These are phyloP conservation scores for Ryuthela nishihirai DNA, from an alignment of 2,888 invertebrate genomes.

Conservation along the genomic window DNA sequence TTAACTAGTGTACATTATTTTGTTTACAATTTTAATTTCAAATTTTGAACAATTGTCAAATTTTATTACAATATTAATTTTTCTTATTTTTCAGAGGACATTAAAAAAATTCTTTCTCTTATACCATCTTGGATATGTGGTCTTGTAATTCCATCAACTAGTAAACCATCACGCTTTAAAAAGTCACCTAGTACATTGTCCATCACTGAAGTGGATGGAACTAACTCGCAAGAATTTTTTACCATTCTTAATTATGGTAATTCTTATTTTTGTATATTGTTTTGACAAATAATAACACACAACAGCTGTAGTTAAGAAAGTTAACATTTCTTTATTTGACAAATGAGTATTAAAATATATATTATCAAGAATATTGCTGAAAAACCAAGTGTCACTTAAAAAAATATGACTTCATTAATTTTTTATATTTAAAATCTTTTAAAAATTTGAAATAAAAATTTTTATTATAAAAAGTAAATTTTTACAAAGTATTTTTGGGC, in stretches of 20 bases:
- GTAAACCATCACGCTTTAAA: constrained; percentile 12
- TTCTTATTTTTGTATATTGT: too few relatives aligned
- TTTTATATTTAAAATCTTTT: background rate
- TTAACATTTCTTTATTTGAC: too few relatives aligned
- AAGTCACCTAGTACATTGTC: constrained; percentile 26
- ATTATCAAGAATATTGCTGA: too few relatives aligned
- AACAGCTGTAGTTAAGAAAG: too few relatives aligned
- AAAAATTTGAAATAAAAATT: too few relatives aligned
- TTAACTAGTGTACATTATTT: too few relatives aligned
- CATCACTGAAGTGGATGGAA: constrained; percentile 31
- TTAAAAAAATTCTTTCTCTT: constrained; percentile 9
- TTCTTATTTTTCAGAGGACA: constrained; percentile 14
- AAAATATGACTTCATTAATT: background rate
- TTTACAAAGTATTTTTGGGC: too few relatives aligned
- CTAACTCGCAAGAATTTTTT: constrained; percentile 25
- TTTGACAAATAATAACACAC: too few relatives aligned
- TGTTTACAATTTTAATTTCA: too few relatives aligned
- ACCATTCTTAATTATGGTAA: constrained; percentile 26
- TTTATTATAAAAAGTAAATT: too few relatives aligned
- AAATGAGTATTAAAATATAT: too few relatives aligned
- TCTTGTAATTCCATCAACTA: constrained; percentile 1
- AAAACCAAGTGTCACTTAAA: too few relatives aligned
- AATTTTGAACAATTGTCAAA: background rate
- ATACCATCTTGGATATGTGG: constrained; percentile 16
- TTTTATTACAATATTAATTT: background rate